Base-by-base conservation (phyloP, 2,797 vertebrate genomes). In the Hippocampus kuda region DNA sequence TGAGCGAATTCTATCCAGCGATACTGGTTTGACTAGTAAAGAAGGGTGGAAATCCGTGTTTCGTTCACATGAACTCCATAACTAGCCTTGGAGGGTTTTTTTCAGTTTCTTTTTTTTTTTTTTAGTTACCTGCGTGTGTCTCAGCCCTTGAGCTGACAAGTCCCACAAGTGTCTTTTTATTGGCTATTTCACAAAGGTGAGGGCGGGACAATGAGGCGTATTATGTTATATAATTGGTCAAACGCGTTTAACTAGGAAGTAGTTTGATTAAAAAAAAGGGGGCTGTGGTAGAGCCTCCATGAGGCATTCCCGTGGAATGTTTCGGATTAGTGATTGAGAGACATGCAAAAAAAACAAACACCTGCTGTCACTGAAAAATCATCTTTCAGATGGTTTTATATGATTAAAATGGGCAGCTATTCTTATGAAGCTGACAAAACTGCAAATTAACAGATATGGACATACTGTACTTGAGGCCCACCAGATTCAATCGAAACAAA, bases 11-110 rank as follows among this genome's bases (percentile, higher is more conserved):
- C 89, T 89, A 91, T 92, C 92, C 90, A 90, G 90, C 91, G 90
- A 90, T 91, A 92, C 90, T 91, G 92, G 90, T 91, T 92, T 87
- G 88, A 93, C 86, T 92, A 88, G 90, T 90, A 93, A 87, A 88
- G 76, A 90, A 88, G 90, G 92, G 86, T 90, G 92, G 83, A 86
- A 88, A 91, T 90, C 88, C 88, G 86, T 83, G 84, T 88, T 90
- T 88, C 88, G 90, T 88, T 93, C 90, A 93, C 89, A 90, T 91
- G 88, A 87, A 92, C 91, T 92, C 93, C 93, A 95, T 93, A 91
- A 90, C 92, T 81, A 92, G 90, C 89, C 84, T 88, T 76, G 62
- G 51, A 88, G 79, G 63, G 78, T 84, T 84, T 88, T 84, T 84
- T 87, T 86, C 79, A 27, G 18, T 57, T 38, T 68, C 46, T 38